Evolutionary conservation across 2,888 invertebrate genomes (phyloP), one percentile per base, ranked within the genome.

Genomic region (Fragum whitleyi): DNA sequence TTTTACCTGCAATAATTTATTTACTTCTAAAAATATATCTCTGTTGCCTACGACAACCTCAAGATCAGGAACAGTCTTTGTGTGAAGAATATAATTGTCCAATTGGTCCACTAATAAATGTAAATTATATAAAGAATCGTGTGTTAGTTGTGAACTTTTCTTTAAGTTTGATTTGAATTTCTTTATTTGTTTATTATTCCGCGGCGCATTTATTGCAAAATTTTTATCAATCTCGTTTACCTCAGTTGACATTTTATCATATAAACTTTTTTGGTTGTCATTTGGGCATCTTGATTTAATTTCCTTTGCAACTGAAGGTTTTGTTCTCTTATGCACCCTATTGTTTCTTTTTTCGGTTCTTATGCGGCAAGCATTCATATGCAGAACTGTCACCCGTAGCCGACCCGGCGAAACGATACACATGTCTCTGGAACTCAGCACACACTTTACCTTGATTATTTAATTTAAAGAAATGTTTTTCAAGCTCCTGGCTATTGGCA

Each of bases 21-120:
- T 77, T 6, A 81, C 36, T 77, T 74, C 77, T 3, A 75, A 21
- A 28, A 78, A 72, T 11, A 78, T 0, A 61, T 71, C 78, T 47
- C n/a, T 68, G 39, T 67, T 78, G 19, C 78, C 81, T 0, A 74
- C 67, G 0, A 81, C 29, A 3, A 81, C 81, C 67, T 82, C 75
- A 32, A 78, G 59, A 61, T 82, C 78, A 0, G 78, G 78, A 16
- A 67, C 72, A 5, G 78, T 78, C 75, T 82, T 82, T n/a, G 75
- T 78, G 16, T 67, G 62, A 32, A 68, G 29, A 51, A 77, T 81
- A 39, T 67, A 77, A 32, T 47, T 39, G 14, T 77, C 74, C 21
- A 81, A 23, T 51, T 81, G 74, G n/a, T 29, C 21, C 0, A 77
- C 71, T 70, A 77, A 39, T 0, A 65, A n/a, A 59, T 77, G 77